Percentiles rank a stretch among this genome's conserved stretches.
phyloP scores from a whole-genome alignment of 2,888 invertebrate genomes.

The Drosophila paucipuncta region DNA sequence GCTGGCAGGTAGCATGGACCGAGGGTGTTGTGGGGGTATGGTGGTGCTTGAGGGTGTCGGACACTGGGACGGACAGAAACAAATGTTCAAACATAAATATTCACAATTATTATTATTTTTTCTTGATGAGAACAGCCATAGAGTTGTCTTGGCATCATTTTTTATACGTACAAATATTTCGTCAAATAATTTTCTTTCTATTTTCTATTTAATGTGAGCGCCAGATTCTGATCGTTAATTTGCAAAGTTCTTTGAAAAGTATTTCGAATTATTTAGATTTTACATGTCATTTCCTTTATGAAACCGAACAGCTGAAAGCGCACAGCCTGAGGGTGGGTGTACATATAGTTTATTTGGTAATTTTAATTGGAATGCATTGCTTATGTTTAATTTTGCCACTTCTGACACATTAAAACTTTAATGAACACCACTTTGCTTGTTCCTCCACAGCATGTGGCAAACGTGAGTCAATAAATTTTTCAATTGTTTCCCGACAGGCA shows the following conservation, averaged over 20 bases:
- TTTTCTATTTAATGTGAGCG: slow-evolving; percentile 52
- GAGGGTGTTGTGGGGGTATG: not conserved
- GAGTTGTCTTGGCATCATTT: slow-evolving; percentile 66
- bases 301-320: slow-evolving; percentile 61
- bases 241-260: slow-evolving; percentile 59
- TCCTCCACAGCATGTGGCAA: slow-evolving; percentile 23
- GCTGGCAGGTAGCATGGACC: slow-evolving; percentile 57
- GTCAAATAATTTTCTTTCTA: slow-evolving; percentile 10
- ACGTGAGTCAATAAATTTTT: slow-evolving; percentile 53
- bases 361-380: not conserved
- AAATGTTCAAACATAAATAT: slow-evolving; percentile 80
- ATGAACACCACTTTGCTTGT: slow-evolving; percentile 54
- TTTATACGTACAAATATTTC: slow-evolving; percentile 39
- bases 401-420: slow-evolving; percentile 19
- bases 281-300: slow-evolving; percentile 62
- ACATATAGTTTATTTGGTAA: not conserved
- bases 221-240: slow-evolving; percentile 68
- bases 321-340: slow-evolving; percentile 4
- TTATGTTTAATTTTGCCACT: not conserved
- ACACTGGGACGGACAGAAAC: slow-evolving; percentile 66
- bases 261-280: slow-evolving; percentile 59
- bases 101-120: slow-evolving; percentile 40
- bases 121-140: slow-evolving; percentile 38
- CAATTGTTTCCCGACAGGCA: slow-evolving; percentile 38
- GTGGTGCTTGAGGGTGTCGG: slow-evolving; percentile 10